A percentile compares a stretch with the other conserved stretches of the same genome.
Evolutionary conservation across 2,113 vertebrate species (phyloP).

Genomic region (Dasyurus viverrinus): DNA sequence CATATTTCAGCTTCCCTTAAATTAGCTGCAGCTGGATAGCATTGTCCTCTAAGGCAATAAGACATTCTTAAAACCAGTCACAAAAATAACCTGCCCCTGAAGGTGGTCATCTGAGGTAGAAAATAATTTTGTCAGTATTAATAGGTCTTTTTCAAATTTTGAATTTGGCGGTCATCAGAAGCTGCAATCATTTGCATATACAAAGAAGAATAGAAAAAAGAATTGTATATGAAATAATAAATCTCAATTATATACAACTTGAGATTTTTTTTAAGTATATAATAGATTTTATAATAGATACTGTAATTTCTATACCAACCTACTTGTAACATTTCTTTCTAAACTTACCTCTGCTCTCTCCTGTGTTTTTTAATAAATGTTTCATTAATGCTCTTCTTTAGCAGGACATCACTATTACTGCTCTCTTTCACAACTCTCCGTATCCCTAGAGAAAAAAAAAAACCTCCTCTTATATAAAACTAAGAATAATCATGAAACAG

Average conservation of each 20-base stretch:
- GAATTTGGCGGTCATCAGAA: background rate
- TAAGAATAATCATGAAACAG: background rate
- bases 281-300: background rate
- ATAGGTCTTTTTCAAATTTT: constrained; percentile 1
- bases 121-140: constrained; percentile 6
- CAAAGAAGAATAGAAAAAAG: background rate
- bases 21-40: constrained; percentile 3
- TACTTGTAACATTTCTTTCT: background rate
- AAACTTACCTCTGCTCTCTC: background rate
- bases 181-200: background rate
- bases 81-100: constrained; percentile 5
- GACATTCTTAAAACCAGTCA: constrained; percentile 28
- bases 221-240: background rate
- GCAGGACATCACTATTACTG: background rate
- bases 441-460: background rate
- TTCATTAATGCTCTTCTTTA: background rate
- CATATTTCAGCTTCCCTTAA: background rate
- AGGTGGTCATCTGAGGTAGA: constrained; percentile 33
- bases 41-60: background rate
- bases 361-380: background rate
- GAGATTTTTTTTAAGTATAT: background rate
- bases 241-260: background rate
- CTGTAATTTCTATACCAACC: background rate
- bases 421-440: background rate
- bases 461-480: background rate